Percentiles rank a stretch among this genome's conserved stretches.
These are phyloP conservation scores for Gambusia affinis DNA, from an alignment of 2,113 vertebrate genomes.

Conservation along the genomic window DNA sequence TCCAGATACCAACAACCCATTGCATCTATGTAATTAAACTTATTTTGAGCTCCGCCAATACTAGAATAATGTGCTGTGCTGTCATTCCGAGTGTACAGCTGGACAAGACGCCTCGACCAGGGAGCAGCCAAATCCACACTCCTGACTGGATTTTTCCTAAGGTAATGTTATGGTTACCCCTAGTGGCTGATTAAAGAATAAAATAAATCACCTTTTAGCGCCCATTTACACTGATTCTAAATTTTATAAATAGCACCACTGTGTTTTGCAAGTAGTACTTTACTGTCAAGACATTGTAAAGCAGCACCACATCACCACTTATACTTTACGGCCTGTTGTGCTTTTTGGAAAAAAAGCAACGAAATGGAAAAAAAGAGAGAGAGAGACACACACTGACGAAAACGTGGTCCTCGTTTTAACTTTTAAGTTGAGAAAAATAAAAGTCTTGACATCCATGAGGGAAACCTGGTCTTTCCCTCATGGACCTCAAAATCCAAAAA, in stretches of 20 bases:
- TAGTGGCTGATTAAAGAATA: slow-evolving; percentile 29
- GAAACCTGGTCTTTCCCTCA: neutral
- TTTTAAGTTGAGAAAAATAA: neutral
- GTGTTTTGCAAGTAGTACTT: too few species aligned
- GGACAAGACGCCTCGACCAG: slow-evolving; percentile 33
- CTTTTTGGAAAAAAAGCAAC: too few species aligned
- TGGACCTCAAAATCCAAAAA: neutral
- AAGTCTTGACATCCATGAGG: neutral
- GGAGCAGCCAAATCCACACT: slow-evolving; percentile 8
- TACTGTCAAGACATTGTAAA: too few species aligned
- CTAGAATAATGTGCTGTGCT: slow-evolving; percentile 11
- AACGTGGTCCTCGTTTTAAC: too few species aligned
- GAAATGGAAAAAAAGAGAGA: too few species aligned
- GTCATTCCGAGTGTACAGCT: slow-evolving; percentile 35
- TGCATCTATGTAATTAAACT: neutral
- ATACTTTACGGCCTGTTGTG: too few species aligned
- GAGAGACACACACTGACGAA: too few species aligned
- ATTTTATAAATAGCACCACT: too few species aligned
- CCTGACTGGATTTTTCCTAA: neutral
- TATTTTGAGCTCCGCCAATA: neutral
- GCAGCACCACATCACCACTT: too few species aligned
- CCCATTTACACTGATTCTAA: too few species aligned
- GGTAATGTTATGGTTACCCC: slow-evolving; percentile 13
- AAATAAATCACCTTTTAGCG: neutral
- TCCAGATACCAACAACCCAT: slow-evolving; percentile 1